Evolutionary conservation across 1,140 invertebrate genomes (phyloP).

Genomic region (Panagrolaimus sp.): DNA sequence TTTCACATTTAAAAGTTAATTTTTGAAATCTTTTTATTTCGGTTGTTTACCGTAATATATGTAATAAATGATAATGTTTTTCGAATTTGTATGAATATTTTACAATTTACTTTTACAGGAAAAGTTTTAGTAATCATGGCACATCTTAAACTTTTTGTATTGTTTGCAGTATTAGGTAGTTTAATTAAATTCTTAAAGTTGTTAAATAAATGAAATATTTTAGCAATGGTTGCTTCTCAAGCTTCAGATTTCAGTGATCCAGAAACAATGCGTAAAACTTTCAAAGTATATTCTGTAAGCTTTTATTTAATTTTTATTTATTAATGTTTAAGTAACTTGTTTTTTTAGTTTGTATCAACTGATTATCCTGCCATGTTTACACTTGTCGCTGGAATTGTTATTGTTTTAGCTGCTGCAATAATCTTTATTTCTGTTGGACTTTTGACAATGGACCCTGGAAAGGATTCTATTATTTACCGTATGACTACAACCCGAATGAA

Average conservation of each 20-base stretch:
- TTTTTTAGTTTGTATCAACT: conserved; percentile 36
- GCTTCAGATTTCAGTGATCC: no score
- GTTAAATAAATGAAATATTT: conserved; percentile 18
- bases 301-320: not conserved
- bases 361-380: conserved; percentile 58
- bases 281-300: conserved; percentile 26
- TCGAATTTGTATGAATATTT: no score
- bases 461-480: conserved; percentile 56
- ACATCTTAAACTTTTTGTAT: no score
- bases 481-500: conserved; percentile 59
- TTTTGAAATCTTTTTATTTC: not conserved
- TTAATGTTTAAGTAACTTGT: not conserved
- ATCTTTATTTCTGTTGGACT: conserved; percentile 57
- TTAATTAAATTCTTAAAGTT: not conserved
- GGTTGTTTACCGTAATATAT: not conserved
- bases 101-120: no score
- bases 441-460: conserved; percentile 53
- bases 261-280: not conserved
- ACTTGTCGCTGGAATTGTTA: conserved; percentile 53
- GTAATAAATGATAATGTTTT: conserved; percentile 14
- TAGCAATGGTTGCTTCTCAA: not conserved
- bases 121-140: no score
- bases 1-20: conserved; percentile 15
- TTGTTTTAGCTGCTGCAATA: conserved; percentile 47
- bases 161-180: no score